Base-by-base conservation (phyloP, 2,113 vertebrate genomes). In the Bungarus multicinctus region DNA sequence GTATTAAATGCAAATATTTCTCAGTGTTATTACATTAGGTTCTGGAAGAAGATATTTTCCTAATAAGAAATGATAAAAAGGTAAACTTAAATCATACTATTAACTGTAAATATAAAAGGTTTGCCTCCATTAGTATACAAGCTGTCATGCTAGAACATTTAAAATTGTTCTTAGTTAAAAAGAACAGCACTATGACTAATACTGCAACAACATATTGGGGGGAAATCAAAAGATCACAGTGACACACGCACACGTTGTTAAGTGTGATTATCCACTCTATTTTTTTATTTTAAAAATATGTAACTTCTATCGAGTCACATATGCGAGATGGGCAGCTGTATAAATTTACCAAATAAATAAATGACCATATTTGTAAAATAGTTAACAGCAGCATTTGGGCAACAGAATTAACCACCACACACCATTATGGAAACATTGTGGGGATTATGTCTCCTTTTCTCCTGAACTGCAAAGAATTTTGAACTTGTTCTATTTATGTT, bases 121-220 rank as follows among this genome's bases (percentile, higher is more conserved):
- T 52, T 87, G 27, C 23, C 16, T 88, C 53, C 43, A 50, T 53
- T 52, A 94, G 93, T 85, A 94, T 25, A 86, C 0, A 25, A 81
- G 88, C 94, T 74, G 93, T 64, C 90, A 57, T 91, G 95, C 87
- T 96, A 92, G 90, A 97, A 92, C 58, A 95, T 64, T 89, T 53
- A 91, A 94, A 92, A 93, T 69, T 52, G 45, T 12, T 86, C 86
- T 88, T 39, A 7, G 74, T 54, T n/a, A 89, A 0, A 0, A 3
- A 22, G 7, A 8, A 52, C 11, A 87, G 16, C 0, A 0, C 43
- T 89, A 34, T 94, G 91, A 96, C 88, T 91, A 94, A 60, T 88
- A 89, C 0, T 85, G 87, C 23, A 90, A 92, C 34, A 81, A 64
- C 81, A 57, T 30, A 81, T 22, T 20, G 58, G 18, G 93, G 39